Percentiles rank a stretch among this genome's conserved stretches.
Evolutionary conservation across 2,888 invertebrate species (phyloP).

Genomic region (Nebria brevicollis): DNA sequence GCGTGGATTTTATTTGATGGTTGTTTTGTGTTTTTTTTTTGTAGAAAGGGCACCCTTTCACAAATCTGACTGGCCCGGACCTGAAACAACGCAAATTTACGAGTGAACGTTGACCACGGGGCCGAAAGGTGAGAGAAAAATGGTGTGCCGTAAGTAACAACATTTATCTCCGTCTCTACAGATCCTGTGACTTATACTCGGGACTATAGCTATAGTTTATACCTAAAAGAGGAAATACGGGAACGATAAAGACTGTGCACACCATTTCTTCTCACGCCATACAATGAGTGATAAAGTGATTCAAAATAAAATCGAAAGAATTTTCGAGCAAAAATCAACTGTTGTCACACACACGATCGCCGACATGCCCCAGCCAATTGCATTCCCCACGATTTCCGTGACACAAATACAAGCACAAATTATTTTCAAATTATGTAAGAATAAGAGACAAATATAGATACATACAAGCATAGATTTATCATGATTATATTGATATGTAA

Average conservation of each 20-base stretch:
- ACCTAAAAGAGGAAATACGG: too few species aligned
- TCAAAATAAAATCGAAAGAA: not conserved
- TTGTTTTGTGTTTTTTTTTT: not conserved
- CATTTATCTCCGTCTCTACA: not conserved
- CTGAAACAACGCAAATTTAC: conserved; percentile 60
- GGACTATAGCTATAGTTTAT: too few species aligned
- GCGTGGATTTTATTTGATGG: not conserved
- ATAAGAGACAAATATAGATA: conserved; percentile 15
- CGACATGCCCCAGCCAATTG: conserved; percentile 34
- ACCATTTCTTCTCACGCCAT: not conserved
- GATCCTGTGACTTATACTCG: too few species aligned
- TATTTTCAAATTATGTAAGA: not conserved
- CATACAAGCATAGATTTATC: conserved; percentile 38
- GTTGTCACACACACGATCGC: conserved; percentile 25
- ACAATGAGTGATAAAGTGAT: not conserved
- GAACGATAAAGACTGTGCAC: not conserved
- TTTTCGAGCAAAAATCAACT: not conserved
- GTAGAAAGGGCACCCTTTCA: conserved; percentile 56
- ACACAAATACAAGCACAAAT: conserved; percentile 27
- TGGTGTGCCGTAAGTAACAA: not conserved
- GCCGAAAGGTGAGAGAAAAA: not conserved
- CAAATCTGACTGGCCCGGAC: conserved; percentile 72
- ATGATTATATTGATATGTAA: not conserved
- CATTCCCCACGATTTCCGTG: conserved; percentile 35
- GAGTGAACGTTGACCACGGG: conserved; percentile 7